Evolutionary conservation across 1,140 invertebrate species (phyloP), one percentile per base, ranked within the genome.

Genomic region (Cephus cinctus): DNA sequence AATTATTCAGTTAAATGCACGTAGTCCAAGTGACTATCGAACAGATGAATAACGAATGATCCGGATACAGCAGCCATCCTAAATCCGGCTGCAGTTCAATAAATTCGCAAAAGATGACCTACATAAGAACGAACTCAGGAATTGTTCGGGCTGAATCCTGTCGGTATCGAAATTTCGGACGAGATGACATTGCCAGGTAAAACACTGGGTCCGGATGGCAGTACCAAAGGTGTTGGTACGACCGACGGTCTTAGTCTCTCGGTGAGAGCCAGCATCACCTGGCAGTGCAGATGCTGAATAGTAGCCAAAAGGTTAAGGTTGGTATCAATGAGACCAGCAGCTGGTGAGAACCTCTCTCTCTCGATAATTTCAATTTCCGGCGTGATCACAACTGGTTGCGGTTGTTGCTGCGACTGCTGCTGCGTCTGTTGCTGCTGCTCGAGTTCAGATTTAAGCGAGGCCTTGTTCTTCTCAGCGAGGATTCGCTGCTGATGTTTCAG

Each of bases 401-500:
- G 39, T 44, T 52, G 35, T 38, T 32, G 16, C 2, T 18, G 31
- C 32, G 12, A 38, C 15, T 19, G 39, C 5, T 21, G 23, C 15
- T 6, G 25, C 18, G 8, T 22, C 8, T n/a, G 18, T 15, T 15
- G 41, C 32, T 2, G 48, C 35, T 4, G 53, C 52, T 30, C 14
- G 47, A 11, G 2, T 19, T 12, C 11, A n/a, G n/a, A n/a, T n/a
- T n/a, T n/a, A n/a, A n/a, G 35, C n/a, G 27, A 30, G 5, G 43
- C 47, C 47, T 63, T 68, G 36, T 61, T 67, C 40, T 69, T 63
- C 50, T 72, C 69, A 6, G 69, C 65, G 21, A 58, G 56, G 14
- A 67, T 56, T 42, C 51, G 86, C 62, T 85, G 78, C 76, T 87
- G 87, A 62, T 90, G 85, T 67, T 90, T 91, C 67, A 92, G 75